A percentile compares a stretch with the other conserved stretches of the same genome.
These are phyloP conservation scores for Euwallacea fornicatus DNA, from an alignment of 1,140 invertebrate genomes.

Conservation along the genomic window DNA sequence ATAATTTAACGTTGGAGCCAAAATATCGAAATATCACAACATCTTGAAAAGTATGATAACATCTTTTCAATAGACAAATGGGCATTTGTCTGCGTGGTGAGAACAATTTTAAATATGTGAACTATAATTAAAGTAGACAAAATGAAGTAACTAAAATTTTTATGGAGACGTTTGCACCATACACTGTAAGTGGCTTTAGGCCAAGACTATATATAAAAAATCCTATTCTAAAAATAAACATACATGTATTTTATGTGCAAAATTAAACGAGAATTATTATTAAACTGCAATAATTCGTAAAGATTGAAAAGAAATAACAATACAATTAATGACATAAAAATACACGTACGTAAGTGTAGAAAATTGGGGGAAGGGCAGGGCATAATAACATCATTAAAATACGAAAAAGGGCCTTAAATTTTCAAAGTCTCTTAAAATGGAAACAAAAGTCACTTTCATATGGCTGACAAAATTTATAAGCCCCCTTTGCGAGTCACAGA, in stretches of 20 bases:
- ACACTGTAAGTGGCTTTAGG: constrained; percentile 39
- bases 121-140: constrained; percentile 25
- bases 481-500: constrained; percentile 14
- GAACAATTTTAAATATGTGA: neutral
- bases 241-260: constrained; percentile 32
- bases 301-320: too few species aligned
- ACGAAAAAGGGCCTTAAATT: neutral
- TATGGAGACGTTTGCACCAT: constrained; percentile 26
- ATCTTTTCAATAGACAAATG: neutral
- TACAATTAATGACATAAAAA: neutral
- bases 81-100: neutral
- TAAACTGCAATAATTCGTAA: too few species aligned
- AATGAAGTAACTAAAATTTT: constrained; percentile 24
- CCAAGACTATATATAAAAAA: constrained; percentile 40
- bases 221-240: constrained; percentile 41
- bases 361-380: neutral
- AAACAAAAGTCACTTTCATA: too few species aligned
- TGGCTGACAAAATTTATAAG: constrained; percentile 11
- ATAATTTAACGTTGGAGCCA: neutral
- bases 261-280: neutral
- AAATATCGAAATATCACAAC: too few species aligned
- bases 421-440: neutral
- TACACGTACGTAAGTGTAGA: neutral
- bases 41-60: neutral
- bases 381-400: neutral